Evolutionary conservation across 1,140 invertebrate genomes (phyloP).

Genomic region (Drosophila parvula): DNA sequence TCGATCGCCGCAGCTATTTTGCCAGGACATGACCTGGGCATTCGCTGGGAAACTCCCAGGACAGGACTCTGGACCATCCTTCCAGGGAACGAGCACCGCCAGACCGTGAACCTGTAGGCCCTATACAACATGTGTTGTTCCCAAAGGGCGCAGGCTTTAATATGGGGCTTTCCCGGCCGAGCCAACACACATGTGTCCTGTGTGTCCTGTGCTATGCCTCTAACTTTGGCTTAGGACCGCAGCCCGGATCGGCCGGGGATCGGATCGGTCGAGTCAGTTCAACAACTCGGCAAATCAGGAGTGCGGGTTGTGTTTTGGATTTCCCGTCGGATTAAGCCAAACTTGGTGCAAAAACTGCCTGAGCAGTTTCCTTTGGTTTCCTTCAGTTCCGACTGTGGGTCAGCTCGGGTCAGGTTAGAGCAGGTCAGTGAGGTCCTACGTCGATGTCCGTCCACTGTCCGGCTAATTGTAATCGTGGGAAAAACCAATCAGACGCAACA

Average conservation of each 20-base stretch:
- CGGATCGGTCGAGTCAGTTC: conserved; percentile 32
- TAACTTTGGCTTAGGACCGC: conserved; percentile 57
- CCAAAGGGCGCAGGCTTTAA: conserved; percentile 61
- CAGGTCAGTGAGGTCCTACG: neutral
- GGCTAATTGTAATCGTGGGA: conserved; percentile 79
- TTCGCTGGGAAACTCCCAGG: conserved; percentile 31
- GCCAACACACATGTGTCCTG: conserved; percentile 61
- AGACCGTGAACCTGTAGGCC: conserved; percentile 5
- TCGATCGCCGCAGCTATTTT: neutral
- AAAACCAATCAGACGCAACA: conserved; percentile 80
- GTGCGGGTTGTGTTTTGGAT: conserved; percentile 76
- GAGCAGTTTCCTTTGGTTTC: conserved; percentile 27
- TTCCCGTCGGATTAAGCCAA: conserved; percentile 78
- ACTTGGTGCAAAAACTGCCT: conserved; percentile 73
- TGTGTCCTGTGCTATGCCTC: conserved; percentile 36
- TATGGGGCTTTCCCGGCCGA: conserved; percentile 58
- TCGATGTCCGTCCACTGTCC: conserved; percentile 19
- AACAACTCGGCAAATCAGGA: conserved; percentile 42
- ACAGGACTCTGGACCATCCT: conserved; percentile 4
- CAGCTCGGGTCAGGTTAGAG: conserved; percentile 18
- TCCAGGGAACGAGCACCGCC: conserved; percentile 47
- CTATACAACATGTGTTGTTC: conserved; percentile 54
- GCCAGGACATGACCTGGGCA: conserved; percentile 17
- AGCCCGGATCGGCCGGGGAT: conserved; percentile 11
- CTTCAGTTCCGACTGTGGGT: conserved; percentile 59